Evolutionary conservation across 1,140 invertebrate species (phyloP).

Genomic region (Nasonia giraulti): DNA sequence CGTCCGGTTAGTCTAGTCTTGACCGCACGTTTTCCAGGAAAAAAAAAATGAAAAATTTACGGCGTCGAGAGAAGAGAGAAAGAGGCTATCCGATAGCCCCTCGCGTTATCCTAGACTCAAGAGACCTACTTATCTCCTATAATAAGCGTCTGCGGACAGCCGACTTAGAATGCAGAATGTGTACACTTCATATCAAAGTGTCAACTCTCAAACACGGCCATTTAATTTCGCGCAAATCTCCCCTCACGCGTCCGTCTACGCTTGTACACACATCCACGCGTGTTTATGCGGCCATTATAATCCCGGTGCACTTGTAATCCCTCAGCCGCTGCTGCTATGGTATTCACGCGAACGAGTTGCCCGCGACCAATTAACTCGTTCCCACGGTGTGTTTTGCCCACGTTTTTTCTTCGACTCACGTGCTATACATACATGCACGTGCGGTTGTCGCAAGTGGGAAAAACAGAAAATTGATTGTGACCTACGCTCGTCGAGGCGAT

Average conservation of each 20-base stretch:
- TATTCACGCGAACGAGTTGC: not conserved
- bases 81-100: not conserved
- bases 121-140: not conserved
- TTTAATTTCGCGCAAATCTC: too few species aligned
- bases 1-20: not conserved
- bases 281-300: not conserved
- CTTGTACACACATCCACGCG: not conserved
- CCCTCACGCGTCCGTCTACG: not conserved
- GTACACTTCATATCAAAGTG: too few species aligned
- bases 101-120: too few species aligned
- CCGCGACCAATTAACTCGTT: constrained; percentile 37
- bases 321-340: not conserved
- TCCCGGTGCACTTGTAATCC: not conserved
- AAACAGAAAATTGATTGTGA: constrained; percentile 9
- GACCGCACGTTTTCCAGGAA: not conserved
- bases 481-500: not conserved
- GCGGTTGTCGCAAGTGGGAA: not conserved
- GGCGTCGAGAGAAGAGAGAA: not conserved
- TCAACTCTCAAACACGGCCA: not conserved
- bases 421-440: not conserved
- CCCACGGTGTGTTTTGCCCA: constrained; percentile 39
- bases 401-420: constrained; percentile 2
- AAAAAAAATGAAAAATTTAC: constrained; percentile 24
- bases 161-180: not conserved
- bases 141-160: not conserved